Percentiles rank a stretch among this genome's conserved stretches.
phyloP scores from a whole-genome alignment of 2,888 invertebrate genomes.

The Sclerodermus sp. region DNA sequence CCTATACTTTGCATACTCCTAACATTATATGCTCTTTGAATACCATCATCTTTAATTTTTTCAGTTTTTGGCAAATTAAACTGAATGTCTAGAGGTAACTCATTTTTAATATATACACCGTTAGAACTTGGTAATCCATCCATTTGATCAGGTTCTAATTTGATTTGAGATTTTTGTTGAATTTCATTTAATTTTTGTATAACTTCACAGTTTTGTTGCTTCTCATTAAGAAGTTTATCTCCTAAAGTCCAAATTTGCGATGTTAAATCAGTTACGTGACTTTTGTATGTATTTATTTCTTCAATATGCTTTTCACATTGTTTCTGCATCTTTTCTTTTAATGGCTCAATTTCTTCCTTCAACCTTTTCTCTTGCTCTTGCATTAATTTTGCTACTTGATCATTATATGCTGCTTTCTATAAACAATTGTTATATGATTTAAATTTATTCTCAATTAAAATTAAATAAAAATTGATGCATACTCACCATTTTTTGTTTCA shows the following conservation, averaged over 20 bases:
- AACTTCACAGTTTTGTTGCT: constrained; percentile 63
- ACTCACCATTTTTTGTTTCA: constrained; percentile 82
- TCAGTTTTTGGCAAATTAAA: constrained; percentile 30
- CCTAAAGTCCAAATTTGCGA: constrained; percentile 66
- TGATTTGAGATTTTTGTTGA: too few relatives aligned
- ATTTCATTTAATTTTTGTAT: constrained; percentile 47
- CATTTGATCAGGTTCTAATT: too few relatives aligned
- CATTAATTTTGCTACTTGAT: constrained; percentile 63
- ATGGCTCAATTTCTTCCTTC: constrained; percentile 58
- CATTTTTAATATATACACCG: too few relatives aligned
- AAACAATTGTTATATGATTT: constrained; percentile 18
- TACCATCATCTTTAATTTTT: too few relatives aligned
- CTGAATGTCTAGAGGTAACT: too few relatives aligned
- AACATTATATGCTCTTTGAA: constrained; percentile 44
- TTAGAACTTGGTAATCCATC: too few relatives aligned
- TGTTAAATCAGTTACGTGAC: constrained; percentile 61
- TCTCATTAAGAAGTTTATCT: constrained; percentile 64
- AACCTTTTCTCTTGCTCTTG: constrained; percentile 61
- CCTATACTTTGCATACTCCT: constrained; percentile 51
- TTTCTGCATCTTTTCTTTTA: constrained; percentile 36
- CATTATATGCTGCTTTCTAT: constrained; percentile 62
- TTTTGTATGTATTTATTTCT: constrained; percentile 59
- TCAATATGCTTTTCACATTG: constrained; percentile 49
- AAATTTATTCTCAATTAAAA: constrained; percentile 5
- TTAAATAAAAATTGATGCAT: constrained; percentile 1